Base-by-base conservation (phyloP, 92 coral and sea anemone species). In the Parazoanthus darwini region DNA sequence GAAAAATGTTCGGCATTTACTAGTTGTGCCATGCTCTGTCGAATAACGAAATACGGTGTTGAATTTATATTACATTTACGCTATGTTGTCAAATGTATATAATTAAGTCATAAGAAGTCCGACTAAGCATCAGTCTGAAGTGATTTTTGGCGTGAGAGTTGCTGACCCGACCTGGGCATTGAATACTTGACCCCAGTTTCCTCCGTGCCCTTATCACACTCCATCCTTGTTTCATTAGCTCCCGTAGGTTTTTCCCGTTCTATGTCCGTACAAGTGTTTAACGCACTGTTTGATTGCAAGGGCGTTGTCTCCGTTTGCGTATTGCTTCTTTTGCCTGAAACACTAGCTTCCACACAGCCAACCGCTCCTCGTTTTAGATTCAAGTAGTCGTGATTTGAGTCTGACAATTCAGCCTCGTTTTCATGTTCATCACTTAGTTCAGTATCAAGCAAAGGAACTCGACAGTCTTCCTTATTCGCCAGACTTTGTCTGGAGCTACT, bases 61-160 rank as follows among this genome's bases (percentile, higher is more conserved):
- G 51, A 48, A 48, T 48, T 8, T 48, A 10, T 48, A 11, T 1
- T 7, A 48, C 51, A 48, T 48, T 48, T 7, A 48, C 51, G 11
- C 11, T 48, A 48, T 0, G 9, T 10, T 7, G 51, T 48, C 51
- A 48, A 48, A 48, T 48, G 51, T 48, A 48, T 0, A 48, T 6
- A 48, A 48, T 48, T 0, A 48, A 48, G 51, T 5, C 11, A 48
- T 48, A 10, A 48, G 51, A 48, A 48, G 8, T 6, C 11, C 51
- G 11, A 7, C 78, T 84, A 84, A 7, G 71, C 87, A 2, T 71
- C 87, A 13, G 87, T 84, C 56, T 84, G 87, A 44, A 84, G 79
- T 13, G 87, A 84, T 13, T 79, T 54, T 26, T 70, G 70, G 43
- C 67, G 87, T 15, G 77, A 8, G 0, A 25, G 37, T 13, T n/a